Conservation (phyloP, 2,113 vertebrate genomes). For the Hippolais icterina region DNA sequence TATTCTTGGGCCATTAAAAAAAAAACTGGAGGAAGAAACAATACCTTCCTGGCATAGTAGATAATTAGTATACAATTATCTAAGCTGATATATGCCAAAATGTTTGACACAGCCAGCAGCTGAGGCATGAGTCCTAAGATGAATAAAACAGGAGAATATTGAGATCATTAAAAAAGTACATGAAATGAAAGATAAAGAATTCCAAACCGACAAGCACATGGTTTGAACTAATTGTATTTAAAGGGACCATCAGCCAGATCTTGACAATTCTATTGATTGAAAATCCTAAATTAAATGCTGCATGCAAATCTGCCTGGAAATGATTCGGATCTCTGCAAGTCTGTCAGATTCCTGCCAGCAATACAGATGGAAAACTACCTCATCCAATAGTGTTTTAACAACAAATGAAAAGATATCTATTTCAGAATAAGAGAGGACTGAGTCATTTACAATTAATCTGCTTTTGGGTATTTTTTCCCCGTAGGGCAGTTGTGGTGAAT, state of each 20-base stretch:
- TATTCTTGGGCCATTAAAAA: not conserved
- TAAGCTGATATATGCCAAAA: not conserved
- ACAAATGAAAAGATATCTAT: not conserved
- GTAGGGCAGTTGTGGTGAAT: not conserved
- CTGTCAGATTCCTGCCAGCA: conserved; percentile 6
- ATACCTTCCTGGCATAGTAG: not conserved
- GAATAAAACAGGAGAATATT: not conserved
- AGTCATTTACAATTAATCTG: not conserved
- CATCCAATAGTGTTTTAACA: not conserved
- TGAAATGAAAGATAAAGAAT: not conserved
- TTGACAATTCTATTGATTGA: conserved; percentile 23
- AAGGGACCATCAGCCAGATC: not conserved
- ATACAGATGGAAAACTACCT: not conserved
- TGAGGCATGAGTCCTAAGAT: not conserved
- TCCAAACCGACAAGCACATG: not conserved
- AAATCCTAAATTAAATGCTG: conserved; percentile 35
- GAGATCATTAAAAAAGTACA: not conserved
- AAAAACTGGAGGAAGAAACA: not conserved
- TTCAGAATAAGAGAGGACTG: not conserved
- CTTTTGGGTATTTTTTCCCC: not conserved
- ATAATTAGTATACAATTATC: not conserved
- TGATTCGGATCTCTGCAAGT: not conserved
- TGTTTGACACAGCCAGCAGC: not conserved
- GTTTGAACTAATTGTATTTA: not conserved
- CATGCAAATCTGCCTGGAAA: conserved; percentile 25